Evolutionary conservation across 2,888 invertebrate genomes (phyloP).

Genomic region (Mystacides longicornis): DNA sequence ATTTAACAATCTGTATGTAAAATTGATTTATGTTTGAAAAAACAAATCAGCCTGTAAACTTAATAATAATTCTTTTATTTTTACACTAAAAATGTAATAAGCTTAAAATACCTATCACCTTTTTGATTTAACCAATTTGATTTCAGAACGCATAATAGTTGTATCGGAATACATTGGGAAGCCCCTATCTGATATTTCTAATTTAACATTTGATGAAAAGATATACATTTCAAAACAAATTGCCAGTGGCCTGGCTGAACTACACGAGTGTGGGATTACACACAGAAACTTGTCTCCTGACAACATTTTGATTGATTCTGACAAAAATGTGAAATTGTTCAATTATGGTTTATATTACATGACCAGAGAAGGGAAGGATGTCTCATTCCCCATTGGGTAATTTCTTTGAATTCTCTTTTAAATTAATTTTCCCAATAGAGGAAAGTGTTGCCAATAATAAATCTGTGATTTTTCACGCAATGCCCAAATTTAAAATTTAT

Average conservation of each 20-base stretch:
- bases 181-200: slow-evolving; percentile 50
- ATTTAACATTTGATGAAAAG: slow-evolving; percentile 45
- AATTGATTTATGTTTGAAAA: too few relatives aligned
- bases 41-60: too few relatives aligned
- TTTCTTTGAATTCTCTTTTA: too few relatives aligned
- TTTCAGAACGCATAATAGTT: slow-evolving; percentile 70
- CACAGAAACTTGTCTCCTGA: slow-evolving; percentile 76
- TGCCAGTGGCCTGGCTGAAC: slow-evolving; percentile 60
- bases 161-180: slow-evolving; percentile 73
- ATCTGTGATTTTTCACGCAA: too few relatives aligned
- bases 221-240: slow-evolving; percentile 65
- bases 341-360: slow-evolving; percentile 92
- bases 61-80: not conserved
- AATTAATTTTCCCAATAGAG: too few relatives aligned
- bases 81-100: not conserved
- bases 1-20: too few relatives aligned
- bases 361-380: slow-evolving; percentile 79
- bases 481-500: too few relatives aligned
- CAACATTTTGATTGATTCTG: slow-evolving; percentile 69
- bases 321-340: slow-evolving; percentile 73
- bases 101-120: too few relatives aligned
- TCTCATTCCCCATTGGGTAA: slow-evolving; percentile 82
- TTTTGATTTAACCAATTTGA: not conserved
- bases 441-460: too few relatives aligned
- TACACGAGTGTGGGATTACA: slow-evolving; percentile 66